phyloP scores from a whole-genome alignment of 2,113 vertebrate species.

The Anhinga anhinga region DNA sequence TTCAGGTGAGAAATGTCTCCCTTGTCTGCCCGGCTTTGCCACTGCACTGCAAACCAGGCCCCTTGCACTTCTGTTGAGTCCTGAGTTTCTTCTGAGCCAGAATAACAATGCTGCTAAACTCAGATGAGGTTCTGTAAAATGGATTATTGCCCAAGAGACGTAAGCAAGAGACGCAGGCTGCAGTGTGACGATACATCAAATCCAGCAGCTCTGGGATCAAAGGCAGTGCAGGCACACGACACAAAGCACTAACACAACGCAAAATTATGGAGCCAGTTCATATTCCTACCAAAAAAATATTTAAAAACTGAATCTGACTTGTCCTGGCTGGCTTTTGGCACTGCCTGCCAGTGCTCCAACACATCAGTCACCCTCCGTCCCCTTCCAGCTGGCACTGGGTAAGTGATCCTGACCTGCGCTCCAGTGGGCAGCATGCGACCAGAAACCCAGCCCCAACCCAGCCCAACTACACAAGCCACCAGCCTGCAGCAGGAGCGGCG shows the following conservation, averaged over 20 bases:
- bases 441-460: not conserved
- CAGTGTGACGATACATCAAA: not conserved
- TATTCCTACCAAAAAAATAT: not conserved
- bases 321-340: not conserved
- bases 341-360: not conserved
- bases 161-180: not conserved
- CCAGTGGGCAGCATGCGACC: not conserved
- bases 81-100: not conserved
- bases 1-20: not conserved
- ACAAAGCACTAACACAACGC: rapidly evolving
- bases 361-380: not conserved
- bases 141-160: not conserved
- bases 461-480: rapidly evolving
- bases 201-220: not conserved
- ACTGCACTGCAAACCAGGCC: not conserved
- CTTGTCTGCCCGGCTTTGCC: not conserved
- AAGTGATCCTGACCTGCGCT: not conserved
- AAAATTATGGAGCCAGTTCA: too few species aligned
- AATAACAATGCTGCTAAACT: not conserved
- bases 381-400: not conserved
- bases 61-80: not conserved
- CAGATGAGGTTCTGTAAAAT: not conserved
- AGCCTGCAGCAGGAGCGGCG: rapidly evolving
- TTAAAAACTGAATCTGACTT: not conserved
- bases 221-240: not conserved